These are phyloP conservation scores for Hiodon tergisus DNA, from an alignment of 2,113 vertebrate species.

Conservation along the genomic window DNA sequence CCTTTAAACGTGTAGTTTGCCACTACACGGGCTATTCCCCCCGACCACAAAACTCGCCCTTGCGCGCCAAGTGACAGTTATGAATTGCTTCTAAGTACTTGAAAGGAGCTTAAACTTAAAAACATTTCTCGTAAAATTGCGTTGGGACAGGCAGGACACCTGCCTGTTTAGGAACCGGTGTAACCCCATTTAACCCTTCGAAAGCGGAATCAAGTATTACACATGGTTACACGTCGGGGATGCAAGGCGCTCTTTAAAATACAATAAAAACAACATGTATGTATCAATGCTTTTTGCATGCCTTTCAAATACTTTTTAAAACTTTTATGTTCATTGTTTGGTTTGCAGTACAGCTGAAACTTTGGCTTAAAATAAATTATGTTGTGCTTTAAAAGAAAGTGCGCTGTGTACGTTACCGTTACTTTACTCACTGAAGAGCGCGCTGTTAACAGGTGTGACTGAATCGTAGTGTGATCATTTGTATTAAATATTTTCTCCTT, in stretches of 20 bases:
- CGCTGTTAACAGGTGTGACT: slow-evolving; percentile 7
- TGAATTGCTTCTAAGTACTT: slow-evolving; percentile 73
- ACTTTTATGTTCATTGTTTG: not conserved
- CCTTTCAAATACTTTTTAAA: not conserved
- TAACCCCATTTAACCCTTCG: slow-evolving; percentile 84
- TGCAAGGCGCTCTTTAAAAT: not conserved
- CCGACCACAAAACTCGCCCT: slow-evolving; percentile 71
- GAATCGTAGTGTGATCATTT: not conserved
- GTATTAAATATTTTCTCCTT: no score
- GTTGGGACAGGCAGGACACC: slow-evolving; percentile 83
- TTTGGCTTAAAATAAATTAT: no score
- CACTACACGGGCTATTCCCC: slow-evolving; percentile 41
- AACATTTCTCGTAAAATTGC: slow-evolving; percentile 49
- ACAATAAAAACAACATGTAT: not conserved
- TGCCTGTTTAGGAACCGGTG: slow-evolving; percentile 79
- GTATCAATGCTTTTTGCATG: not conserved
- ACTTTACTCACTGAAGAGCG: not conserved
- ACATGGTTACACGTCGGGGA: slow-evolving; percentile 10
- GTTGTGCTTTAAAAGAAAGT: no score
- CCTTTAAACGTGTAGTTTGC: slow-evolving; percentile 23
- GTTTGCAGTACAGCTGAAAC: not conserved
- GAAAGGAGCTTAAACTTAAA: slow-evolving; percentile 69
- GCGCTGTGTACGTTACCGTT: not conserved
- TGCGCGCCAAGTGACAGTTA: slow-evolving; percentile 69
- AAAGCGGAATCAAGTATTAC: slow-evolving; percentile 25